These are phyloP conservation scores for Syndactyla subalaris DNA, from an alignment of 2,797 vertebrate species.

Conservation along the genomic window DNA sequence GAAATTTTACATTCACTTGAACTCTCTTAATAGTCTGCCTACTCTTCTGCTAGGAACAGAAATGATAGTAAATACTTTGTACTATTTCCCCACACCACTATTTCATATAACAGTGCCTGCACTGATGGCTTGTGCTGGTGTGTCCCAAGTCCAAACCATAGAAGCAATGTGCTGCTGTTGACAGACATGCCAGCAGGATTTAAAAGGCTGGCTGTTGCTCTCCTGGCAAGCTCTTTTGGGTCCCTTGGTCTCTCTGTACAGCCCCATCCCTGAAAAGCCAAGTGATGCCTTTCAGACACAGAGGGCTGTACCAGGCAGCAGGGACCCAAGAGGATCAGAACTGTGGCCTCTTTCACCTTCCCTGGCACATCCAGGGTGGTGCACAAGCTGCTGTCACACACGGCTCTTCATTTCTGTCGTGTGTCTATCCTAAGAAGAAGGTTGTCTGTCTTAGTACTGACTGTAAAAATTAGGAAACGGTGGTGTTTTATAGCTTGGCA, in stretches of 20 bases:
- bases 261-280: fast-evolving
- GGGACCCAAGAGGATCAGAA: background rate
- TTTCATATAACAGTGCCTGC: background rate
- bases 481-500: background rate
- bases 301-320: fast-evolving
- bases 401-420: background rate
- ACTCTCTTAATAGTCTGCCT: background rate
- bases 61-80: background rate
- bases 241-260: background rate
- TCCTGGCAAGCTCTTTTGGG: background rate
- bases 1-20: background rate
- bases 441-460: background rate
- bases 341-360: background rate
- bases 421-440: background rate
- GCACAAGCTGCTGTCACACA: background rate
- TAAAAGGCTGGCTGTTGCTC: background rate
- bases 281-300: background rate
- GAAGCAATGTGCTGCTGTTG: background rate
- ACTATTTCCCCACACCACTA: fast-evolving
- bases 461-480: background rate
- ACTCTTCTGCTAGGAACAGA: background rate
- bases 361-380: fast-evolving
- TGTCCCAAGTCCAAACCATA: background rate
- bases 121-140: background rate
- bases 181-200: background rate